A percentile compares a stretch with the other conserved stretches of the same genome.
phyloP scores from a whole-genome alignment of 1,140 invertebrate genomes.

The Heliconius hewitsoni region DNA sequence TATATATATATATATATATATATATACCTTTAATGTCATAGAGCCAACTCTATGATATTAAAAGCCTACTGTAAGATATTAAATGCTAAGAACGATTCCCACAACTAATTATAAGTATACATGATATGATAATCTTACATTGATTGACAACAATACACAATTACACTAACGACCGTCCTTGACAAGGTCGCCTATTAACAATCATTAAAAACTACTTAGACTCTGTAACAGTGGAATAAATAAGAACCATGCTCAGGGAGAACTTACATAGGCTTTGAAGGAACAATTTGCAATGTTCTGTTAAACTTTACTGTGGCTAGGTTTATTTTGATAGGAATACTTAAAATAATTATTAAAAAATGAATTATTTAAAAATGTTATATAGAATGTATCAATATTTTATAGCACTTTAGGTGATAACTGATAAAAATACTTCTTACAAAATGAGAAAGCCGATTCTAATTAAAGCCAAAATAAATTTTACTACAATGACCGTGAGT shows the following conservation, averaged over 20 bases:
- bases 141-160: not conserved
- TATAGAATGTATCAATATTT: too few relatives aligned
- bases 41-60: too few relatives aligned
- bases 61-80: too few relatives aligned
- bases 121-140: not conserved
- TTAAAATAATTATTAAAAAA: not conserved
- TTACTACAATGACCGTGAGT: too few relatives aligned
- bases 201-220: conserved; percentile 14
- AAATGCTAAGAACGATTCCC: too few relatives aligned
- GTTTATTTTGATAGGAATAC: not conserved
- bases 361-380: not conserved
- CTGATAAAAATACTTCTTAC: too few relatives aligned
- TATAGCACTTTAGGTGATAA: too few relatives aligned
- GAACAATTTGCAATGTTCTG: not conserved
- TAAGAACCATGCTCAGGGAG: not conserved
- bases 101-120: too few relatives aligned
- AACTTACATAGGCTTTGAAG: not conserved
- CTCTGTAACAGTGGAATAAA: not conserved
- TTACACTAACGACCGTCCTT: conserved; percentile 4
- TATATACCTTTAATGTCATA: too few relatives aligned
- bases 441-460: too few relatives aligned
- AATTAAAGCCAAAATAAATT: too few relatives aligned
- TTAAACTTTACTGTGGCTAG: not conserved
- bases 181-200: not conserved
- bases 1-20: too few relatives aligned